Conservation (phyloP, 30 jellyfish, hydroid and myxozoan genomes). For the Sanderia malayensis region DNA sequence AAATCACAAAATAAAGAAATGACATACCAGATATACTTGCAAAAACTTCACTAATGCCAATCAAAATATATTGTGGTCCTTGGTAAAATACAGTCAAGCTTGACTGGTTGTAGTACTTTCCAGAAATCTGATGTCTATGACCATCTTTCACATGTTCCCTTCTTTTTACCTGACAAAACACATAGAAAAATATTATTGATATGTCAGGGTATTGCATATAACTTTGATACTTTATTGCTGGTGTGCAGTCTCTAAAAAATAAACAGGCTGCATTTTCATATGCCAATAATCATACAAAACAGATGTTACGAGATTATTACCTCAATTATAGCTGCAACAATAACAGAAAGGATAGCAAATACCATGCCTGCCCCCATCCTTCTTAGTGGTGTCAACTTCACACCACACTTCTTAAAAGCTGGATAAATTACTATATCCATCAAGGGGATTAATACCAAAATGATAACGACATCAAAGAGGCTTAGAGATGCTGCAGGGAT, state of each 20-base stretch:
- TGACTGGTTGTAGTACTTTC: conserved; percentile 58
- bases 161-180: conserved; percentile 41
- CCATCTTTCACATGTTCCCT: conserved; percentile 37
- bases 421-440: conserved; percentile 74
- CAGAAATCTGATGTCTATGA: not conserved
- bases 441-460: conserved; percentile 68
- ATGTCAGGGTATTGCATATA: no score
- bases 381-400: conserved; percentile 56
- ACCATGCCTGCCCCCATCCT: conserved; percentile 89
- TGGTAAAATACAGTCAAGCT: conserved; percentile 63
- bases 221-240: no score
- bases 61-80: conserved; percentile 77
- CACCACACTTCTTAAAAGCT: conserved; percentile 9
- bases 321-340: conserved; percentile 84
- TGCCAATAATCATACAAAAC: no score
- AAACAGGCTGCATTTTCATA: no score
- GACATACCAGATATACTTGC: conserved; percentile 83
- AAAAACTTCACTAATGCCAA: conserved; percentile 90
- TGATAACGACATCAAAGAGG: conserved; percentile 52
- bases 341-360: conserved; percentile 70
- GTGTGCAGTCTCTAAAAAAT: no score
- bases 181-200: not conserved
- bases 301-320: no score
- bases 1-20: no score
- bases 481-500: conserved; percentile 88